A percentile compares a stretch with the other conserved stretches of the same genome.
phyloP scores from a whole-genome alignment of 2,888 invertebrate species.

The Brenthis daphne region DNA sequence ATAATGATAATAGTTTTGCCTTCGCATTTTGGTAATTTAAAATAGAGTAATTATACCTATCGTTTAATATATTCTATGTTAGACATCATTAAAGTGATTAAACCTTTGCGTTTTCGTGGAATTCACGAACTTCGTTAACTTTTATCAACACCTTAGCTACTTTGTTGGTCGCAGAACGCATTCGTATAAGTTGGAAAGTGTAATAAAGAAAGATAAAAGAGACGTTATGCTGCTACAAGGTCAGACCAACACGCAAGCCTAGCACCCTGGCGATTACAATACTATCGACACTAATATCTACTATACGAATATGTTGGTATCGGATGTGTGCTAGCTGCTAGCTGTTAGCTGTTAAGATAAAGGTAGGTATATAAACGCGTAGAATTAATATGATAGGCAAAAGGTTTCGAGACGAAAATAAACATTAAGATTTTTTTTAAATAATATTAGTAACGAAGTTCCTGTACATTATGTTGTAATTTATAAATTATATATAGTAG shows the following conservation, averaged over 20 bases:
- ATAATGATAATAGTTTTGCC: too few relatives aligned
- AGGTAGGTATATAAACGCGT: neutral
- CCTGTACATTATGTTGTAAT: too few relatives aligned
- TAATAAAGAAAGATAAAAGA: conserved; percentile 53
- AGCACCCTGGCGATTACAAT: conserved; percentile 52
- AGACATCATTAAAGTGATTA: conserved; percentile 14
- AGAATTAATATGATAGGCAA: too few relatives aligned
- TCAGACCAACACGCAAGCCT: conserved; percentile 62
- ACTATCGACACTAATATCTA: conserved; percentile 64
- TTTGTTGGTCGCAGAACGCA: conserved; percentile 52
- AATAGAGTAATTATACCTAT: too few relatives aligned
- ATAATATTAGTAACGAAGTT: too few relatives aligned
- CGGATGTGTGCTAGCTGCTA: conserved; percentile 3
- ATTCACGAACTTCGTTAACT: conserved; percentile 19
- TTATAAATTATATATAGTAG: too few relatives aligned
- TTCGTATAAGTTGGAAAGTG: conserved; percentile 69
- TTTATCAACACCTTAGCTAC: conserved; percentile 37
- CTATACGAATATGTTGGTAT: conserved; percentile 14
- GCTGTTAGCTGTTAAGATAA: neutral
- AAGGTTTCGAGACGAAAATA: too few relatives aligned
- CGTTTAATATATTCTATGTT: too few relatives aligned
- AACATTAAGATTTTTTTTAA: too few relatives aligned
- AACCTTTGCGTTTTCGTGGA: conserved; percentile 16
- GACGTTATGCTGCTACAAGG: conserved; percentile 56
- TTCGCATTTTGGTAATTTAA: too few relatives aligned